Percentiles rank a stretch among this genome's conserved stretches.
Conservation (phyloP, 2,888 invertebrate genomes). For the Dichetophora obliterata region DNA sequence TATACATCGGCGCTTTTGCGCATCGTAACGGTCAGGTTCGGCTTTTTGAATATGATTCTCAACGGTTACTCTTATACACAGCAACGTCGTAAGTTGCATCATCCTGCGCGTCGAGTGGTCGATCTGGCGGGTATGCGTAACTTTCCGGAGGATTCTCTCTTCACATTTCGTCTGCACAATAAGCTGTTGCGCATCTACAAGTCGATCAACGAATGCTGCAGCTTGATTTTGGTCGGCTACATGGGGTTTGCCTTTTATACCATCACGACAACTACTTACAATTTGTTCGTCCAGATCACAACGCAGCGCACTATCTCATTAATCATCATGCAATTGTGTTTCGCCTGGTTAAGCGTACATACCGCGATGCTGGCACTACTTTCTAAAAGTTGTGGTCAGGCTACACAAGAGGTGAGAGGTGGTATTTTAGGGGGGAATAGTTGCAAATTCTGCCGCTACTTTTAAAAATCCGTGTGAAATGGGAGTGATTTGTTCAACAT, state of each 20-base stretch:
- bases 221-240: conserved; percentile 62
- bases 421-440: neutral
- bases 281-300: conserved; percentile 65
- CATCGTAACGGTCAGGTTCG: conserved; percentile 61
- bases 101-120: conserved; percentile 37
- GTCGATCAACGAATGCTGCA: conserved; percentile 62
- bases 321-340: conserved; percentile 58
- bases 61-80: conserved; percentile 59
- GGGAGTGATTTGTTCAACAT: too few relatives aligned
- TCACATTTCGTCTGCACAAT: conserved; percentile 64
- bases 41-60: conserved; percentile 60
- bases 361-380: conserved; percentile 58
- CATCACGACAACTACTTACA: conserved; percentile 66
- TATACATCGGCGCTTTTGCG: conserved; percentile 59
- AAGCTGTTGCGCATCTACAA: conserved; percentile 62
- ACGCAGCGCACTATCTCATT: conserved; percentile 55
- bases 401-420: conserved; percentile 63
- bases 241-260: conserved; percentile 66
- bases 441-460: neutral
- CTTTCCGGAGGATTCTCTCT: conserved; percentile 62
- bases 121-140: conserved; percentile 48
- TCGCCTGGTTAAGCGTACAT: conserved; percentile 58
- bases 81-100: conserved; percentile 46
- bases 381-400: conserved; percentile 59
- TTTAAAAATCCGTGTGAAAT: too few relatives aligned